Conservation (phyloP, 2,888 invertebrate genomes). For the Galerucella nymphaeae region DNA sequence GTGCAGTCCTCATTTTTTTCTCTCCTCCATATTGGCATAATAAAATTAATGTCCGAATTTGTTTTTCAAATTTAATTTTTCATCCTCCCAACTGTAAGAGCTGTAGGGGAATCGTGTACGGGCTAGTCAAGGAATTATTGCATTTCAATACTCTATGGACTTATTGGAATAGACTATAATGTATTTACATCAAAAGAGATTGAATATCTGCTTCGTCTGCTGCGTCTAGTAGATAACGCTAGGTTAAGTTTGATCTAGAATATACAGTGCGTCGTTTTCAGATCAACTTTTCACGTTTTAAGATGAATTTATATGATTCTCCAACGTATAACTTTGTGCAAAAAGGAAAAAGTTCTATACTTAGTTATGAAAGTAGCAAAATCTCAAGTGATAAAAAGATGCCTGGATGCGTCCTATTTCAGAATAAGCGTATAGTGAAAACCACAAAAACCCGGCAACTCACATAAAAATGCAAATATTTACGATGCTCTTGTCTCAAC, state of each 20-base stretch:
- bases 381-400: slow-evolving; percentile 47
- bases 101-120: too few relatives aligned
- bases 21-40: too few relatives aligned
- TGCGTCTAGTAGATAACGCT: neutral
- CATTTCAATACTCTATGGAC: too few relatives aligned
- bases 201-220: neutral
- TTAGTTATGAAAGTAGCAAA: slow-evolving; percentile 29
- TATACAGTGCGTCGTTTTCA: neutral
- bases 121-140: too few relatives aligned
- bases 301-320: slow-evolving; percentile 22
- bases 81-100: too few relatives aligned
- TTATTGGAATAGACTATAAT: too few relatives aligned
- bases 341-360: slow-evolving; percentile 45
- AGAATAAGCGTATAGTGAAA: slow-evolving; percentile 58
- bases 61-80: too few relatives aligned
- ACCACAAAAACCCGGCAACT: slow-evolving; percentile 58
- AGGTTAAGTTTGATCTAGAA: neutral
- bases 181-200: too few relatives aligned
- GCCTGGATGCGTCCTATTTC: slow-evolving; percentile 57
- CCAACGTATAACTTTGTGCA: slow-evolving; percentile 28
- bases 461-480: slow-evolving; percentile 62
- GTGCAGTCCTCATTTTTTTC: too few relatives aligned
- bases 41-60: too few relatives aligned
- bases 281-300: slow-evolving; percentile 14
- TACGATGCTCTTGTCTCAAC: slow-evolving; percentile 52